Base-by-base conservation (phyloP, 2,113 vertebrate genomes). In the Elephantulus edwardii region DNA sequence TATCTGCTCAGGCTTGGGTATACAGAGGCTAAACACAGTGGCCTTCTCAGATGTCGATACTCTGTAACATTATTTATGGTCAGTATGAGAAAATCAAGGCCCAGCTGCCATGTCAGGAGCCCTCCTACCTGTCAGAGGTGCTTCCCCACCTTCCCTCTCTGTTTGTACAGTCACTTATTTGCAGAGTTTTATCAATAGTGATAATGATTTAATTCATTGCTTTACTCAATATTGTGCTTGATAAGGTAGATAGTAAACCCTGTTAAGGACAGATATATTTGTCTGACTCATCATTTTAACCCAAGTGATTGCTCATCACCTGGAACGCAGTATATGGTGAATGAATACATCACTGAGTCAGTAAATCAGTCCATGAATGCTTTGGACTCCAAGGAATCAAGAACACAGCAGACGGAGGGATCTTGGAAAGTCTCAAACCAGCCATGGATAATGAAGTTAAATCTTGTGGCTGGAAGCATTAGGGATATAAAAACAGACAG, bases 201-300 rank as follows among this genome's bases (percentile, higher is more conserved):
- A 19, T 44, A 64, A 77, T 48, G 79, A 80, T 48, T 62, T 82
- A 80, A 95, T 77, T 80, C 8, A 62, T 8, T 66, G 28, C 2
- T 75, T 38, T 78, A 8, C 11, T 68, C 83, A 38, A 80, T 50
- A 35, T 85, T 71, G 30, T 50, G 1, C 66, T 90, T 24, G 26
- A 64, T 56, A 70, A 26, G 28, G n/a, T 60, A 83, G 62, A 90
- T 81, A 94, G 54, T 50, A 86, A 70, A 16, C 26, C 75, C 17
- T 58, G 13, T n/a, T 71, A 56, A 66, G 54, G 35, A 71, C 20
- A 85, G 64, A 87, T 16, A 20, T 8, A n/a, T 13, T 40, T 26
- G 10, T 64, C 33, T 74, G 11, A 24, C 35, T 83, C n/a, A 42
- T 83, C 12, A 58, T 75, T 82, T 28, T 91, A 30, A 56, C 20